A percentile compares a stretch with the other conserved stretches of the same genome.
Conservation (phyloP, 1,140 invertebrate species). For the Choristoneura fumiferana region DNA sequence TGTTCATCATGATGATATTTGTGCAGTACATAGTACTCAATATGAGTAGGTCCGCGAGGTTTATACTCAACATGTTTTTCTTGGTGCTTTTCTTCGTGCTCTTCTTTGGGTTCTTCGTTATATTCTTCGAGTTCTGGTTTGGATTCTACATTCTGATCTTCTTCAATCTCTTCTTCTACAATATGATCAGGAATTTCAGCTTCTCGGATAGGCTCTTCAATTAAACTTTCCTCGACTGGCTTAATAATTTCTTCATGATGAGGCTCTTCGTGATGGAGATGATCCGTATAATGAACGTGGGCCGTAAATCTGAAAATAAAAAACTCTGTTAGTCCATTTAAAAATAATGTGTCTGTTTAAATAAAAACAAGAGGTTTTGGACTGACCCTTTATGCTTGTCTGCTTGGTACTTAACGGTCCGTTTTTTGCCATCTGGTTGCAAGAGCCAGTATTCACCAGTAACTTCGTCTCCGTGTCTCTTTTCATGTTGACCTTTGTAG, state of each 20-base stretch:
- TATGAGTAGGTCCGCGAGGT: neutral
- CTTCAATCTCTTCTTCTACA: too few species aligned
- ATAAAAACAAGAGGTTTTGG: too few species aligned
- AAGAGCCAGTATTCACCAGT: constrained; percentile 77
- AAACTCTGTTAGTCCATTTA: neutral
- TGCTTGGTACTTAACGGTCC: constrained; percentile 74
- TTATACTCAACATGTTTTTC: neutral
- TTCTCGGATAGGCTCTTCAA: too few species aligned
- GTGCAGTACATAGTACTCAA: constrained; percentile 6
- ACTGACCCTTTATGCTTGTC: constrained; percentile 55
- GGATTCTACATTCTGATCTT: too few species aligned
- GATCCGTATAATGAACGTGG: constrained; percentile 29
- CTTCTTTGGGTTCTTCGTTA: neutral
- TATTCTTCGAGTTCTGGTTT: too few species aligned
- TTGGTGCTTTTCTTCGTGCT: neutral
- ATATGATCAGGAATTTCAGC: too few species aligned
- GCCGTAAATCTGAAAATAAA: constrained; percentile 31
- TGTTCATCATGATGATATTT: constrained; percentile 10
- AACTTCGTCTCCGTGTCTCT: constrained; percentile 78
- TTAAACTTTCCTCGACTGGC: too few species aligned
- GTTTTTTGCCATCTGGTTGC: constrained; percentile 74
- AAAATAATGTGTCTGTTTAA: too few species aligned
- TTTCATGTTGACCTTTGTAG: constrained; percentile 73
- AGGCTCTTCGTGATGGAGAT: constrained; percentile 18
- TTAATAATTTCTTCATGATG: too few species aligned